A percentile compares a stretch with the other conserved stretches of the same genome.
These are phyloP conservation scores for Labroides dimidiatus DNA, from an alignment of 2,797 vertebrate genomes.

Conservation along the genomic window DNA sequence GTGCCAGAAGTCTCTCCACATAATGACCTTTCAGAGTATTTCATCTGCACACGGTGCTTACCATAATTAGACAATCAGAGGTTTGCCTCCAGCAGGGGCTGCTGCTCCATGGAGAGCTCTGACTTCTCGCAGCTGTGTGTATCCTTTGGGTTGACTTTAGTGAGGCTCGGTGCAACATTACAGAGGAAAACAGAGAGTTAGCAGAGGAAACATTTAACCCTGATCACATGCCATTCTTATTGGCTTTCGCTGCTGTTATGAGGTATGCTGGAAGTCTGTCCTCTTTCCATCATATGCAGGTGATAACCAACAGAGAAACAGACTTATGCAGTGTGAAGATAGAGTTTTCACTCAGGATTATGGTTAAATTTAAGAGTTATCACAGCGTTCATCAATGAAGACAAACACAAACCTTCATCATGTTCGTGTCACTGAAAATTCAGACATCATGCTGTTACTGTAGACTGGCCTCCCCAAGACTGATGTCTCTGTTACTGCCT, in stretches of 20 bases:
- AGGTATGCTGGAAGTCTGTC: neutral
- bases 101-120: constrained; percentile 25
- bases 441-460: neutral
- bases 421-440: too few relatives aligned
- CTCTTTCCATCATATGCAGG: neutral
- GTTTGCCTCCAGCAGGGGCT: constrained; percentile 47
- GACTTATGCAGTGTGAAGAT: neutral
- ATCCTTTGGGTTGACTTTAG: constrained; percentile 5
- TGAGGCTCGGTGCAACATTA: constrained; percentile 20
- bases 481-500: constrained; percentile 34
- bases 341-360: too few relatives aligned
- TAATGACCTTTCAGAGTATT: constrained; percentile 52
- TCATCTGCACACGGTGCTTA: constrained; percentile 27
- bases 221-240: constrained; percentile 6
- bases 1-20: constrained; percentile 25
- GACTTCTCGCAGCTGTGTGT: constrained; percentile 45
- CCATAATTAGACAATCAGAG: constrained; percentile 62
- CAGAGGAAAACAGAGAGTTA: constrained; percentile 28
- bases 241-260: neutral
- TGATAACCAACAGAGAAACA: neutral
- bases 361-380: too few relatives aligned
- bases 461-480: neutral
- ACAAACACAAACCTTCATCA: too few relatives aligned
- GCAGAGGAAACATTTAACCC: constrained; percentile 39
- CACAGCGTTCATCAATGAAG: too few relatives aligned